A percentile compares a stretch with the other conserved stretches of the same genome.
Conservation (phyloP, 2,888 invertebrate species). For the Oscheius sp. region DNA sequence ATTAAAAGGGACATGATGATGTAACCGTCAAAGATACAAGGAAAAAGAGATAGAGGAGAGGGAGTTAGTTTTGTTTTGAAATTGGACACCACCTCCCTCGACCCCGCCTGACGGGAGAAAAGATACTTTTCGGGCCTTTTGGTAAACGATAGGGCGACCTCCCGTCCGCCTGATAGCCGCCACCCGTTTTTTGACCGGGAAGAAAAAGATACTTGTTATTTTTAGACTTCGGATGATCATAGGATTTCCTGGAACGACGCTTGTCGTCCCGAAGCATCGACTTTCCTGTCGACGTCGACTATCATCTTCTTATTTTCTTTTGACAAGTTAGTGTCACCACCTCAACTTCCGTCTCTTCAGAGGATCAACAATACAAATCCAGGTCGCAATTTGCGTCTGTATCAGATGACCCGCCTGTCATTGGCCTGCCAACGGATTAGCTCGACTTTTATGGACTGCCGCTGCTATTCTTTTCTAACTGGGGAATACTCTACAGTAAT, state of each 20-base stretch:
- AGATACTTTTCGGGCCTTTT: neutral
- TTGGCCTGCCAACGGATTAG: slow-evolving; percentile 30
- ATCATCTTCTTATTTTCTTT: neutral
- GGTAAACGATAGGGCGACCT: neutral
- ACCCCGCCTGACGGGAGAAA: slow-evolving; percentile 19
- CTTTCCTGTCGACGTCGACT: no score
- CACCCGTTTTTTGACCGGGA: no score
- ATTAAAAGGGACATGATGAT: no score
- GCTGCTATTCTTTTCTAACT: neutral
- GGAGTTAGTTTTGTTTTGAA: slow-evolving; percentile 15
- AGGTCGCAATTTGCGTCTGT: slow-evolving; percentile 29
- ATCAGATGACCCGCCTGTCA: slow-evolving; percentile 36
- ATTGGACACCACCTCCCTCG: slow-evolving; percentile 9
- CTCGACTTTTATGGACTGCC: slow-evolving; percentile 22
- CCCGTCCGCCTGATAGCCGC: no score
- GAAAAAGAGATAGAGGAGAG: neutral
- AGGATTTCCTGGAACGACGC: no score
- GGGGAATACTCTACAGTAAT: slow-evolving; percentile 6
- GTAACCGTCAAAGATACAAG: neutral
- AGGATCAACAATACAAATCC: slow-evolving; percentile 8
- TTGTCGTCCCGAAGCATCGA: no score
- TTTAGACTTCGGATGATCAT: no score
- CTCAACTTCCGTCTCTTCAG: neutral
- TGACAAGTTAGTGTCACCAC: neutral
- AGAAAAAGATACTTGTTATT: no score